Evolutionary conservation across 2,113 vertebrate species (phyloP).

Genomic region (Nibea albiflora): DNA sequence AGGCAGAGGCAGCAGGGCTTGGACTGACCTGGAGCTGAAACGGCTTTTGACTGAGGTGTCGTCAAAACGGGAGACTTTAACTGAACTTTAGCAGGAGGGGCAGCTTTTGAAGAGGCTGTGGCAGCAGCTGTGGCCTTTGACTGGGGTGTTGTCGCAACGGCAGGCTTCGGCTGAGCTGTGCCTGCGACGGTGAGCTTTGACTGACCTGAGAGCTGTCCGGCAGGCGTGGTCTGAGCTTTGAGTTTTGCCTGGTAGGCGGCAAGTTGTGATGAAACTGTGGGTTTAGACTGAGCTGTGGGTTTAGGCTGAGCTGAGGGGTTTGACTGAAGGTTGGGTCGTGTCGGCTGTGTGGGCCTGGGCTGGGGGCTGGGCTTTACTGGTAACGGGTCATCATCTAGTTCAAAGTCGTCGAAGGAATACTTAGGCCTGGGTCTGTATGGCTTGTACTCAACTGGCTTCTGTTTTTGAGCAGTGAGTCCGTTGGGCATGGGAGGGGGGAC

Average conservation of each 20-base stretch:
- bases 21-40: conserved; percentile 27
- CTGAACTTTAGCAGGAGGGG: neutral
- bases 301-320: conserved; percentile 28
- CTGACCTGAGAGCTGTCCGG: conserved; percentile 63
- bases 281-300: conserved; percentile 30
- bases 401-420: conserved; percentile 85
- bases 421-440: conserved; percentile 85
- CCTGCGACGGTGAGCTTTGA: conserved; percentile 11
- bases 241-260: conserved; percentile 47
- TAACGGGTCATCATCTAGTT: conserved; percentile 82
- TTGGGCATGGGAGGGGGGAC: conserved; percentile 85
- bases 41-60: conserved; percentile 17
- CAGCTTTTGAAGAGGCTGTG: conserved; percentile 24
- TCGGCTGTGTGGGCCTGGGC: neutral
- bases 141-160: conserved; percentile 1
- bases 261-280: conserved; percentile 35
- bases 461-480: conserved; percentile 77
- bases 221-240: conserved; percentile 39
- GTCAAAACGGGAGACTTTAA: conserved; percentile 33
- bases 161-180: conserved; percentile 59
- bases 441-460: conserved; percentile 81
- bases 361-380: conserved; percentile 48
- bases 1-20: conserved; percentile 32
- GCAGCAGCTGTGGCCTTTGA: conserved; percentile 12
- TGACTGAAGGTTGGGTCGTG: conserved; percentile 17